These are phyloP conservation scores for Candoia aspera DNA, from an alignment of 2,113 vertebrate species.

Conservation along the genomic window DNA sequence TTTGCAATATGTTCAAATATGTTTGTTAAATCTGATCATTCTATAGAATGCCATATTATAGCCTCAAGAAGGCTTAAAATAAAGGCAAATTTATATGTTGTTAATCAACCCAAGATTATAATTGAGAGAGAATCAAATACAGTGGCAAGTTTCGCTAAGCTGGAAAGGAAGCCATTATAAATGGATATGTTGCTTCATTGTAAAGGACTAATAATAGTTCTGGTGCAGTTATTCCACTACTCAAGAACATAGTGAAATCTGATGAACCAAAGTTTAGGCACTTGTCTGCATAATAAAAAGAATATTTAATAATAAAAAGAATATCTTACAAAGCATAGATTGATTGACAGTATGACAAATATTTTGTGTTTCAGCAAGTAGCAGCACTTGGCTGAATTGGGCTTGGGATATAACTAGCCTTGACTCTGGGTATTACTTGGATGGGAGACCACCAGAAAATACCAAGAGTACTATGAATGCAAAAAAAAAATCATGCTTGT, in stretches of 20 bases:
- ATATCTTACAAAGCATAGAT: neutral
- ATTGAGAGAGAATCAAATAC: neutral
- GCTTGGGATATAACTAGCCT: neutral
- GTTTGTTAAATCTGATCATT: constrained; percentile 47
- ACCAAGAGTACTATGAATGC: neutral
- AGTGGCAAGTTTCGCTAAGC: constrained; percentile 15
- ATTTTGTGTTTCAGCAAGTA: neutral
- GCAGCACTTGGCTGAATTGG: neutral
- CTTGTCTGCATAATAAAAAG: neutral
- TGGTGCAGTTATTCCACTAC: constrained; percentile 1
- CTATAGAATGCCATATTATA: constrained; percentile 50
- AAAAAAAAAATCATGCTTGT: neutral
- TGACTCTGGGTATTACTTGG: neutral
- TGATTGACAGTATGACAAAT: neutral
- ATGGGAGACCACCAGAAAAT: neutral
- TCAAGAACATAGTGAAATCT: neutral
- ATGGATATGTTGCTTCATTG: neutral
- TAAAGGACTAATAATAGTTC: neutral
- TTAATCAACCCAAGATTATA: constrained; percentile 36
- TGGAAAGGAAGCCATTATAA: neutral
- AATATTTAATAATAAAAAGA: too few relatives aligned
- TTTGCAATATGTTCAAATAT: constrained; percentile 38
- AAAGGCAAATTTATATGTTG: constrained; percentile 30
- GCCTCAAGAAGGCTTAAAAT: constrained; percentile 56
- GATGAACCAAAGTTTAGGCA: neutral